Evolutionary conservation across 2,113 vertebrate species (phyloP), one percentile per base, ranked within the genome.

Genomic region (Lepus timidus): DNA sequence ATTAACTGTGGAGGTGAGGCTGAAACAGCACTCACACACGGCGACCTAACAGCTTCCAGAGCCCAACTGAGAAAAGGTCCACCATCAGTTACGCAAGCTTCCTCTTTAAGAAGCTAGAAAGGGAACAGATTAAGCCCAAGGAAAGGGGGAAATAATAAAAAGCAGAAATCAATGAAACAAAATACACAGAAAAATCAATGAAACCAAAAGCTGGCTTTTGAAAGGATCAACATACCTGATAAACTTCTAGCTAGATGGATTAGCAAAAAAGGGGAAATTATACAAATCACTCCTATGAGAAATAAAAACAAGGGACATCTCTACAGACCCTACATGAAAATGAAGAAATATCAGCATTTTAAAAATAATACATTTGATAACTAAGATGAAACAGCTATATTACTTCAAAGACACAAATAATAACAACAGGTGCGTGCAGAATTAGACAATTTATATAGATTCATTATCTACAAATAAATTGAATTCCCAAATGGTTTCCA

Each of bases 91-190:
- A 76, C 17, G 62, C 33, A 83, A 90, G 39, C 8, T 91, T 73
- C 6, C 31, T 80, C 31, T 84, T 74, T 55, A 62, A 80, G 76
- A 87, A 94, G 25, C n/a, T 20, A 83, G 36, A 82, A 89, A 85
- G 79, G 73, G 25, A 82, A 58, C 8, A 93, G 75, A 70, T 33
- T 76, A 96, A 95, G 49, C n/a, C 2, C 49, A 88, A 92, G 91
- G 36, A 83, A 58, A 86, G 6, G 23, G 88, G 75, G 6, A 91
- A 62, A 76, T 33, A 87, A 85, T 52, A 39, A 36, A 94, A 91
- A 94, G 62, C 20, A 86, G 22, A 89, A 78, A 58, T 44, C 9
- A 51, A 80, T 78, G 3, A 70, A 81, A 88, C 1, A 51, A 71
- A 91, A 85, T 31, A 85, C 33, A 52, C 33, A 93, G n/a, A 44